Percentiles rank a stretch among this genome's conserved stretches.
Evolutionary conservation across 2,113 vertebrate genomes (phyloP).

Genomic region (Natator depressus): DNA sequence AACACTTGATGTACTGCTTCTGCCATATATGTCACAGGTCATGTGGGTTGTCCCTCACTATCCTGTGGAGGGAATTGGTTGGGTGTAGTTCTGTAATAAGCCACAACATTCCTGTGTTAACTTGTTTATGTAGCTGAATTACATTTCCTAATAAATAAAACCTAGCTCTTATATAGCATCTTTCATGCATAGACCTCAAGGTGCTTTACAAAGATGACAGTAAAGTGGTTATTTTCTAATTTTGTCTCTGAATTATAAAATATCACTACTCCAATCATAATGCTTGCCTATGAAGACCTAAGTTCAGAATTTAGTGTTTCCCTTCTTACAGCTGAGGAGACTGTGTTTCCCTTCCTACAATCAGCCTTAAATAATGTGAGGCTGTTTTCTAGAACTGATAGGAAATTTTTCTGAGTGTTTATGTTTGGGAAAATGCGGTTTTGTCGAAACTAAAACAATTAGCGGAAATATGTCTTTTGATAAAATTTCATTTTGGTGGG

Average conservation of each 20-base stretch:
- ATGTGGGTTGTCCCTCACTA: not conserved
- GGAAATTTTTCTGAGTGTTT: not conserved
- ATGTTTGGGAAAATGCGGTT: not conserved
- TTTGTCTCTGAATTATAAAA: conserved; percentile 1
- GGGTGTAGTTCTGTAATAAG: too few species aligned
- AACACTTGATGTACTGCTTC: too few species aligned
- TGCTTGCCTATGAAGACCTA: not conserved
- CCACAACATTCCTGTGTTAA: too few species aligned
- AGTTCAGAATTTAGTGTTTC: not conserved
- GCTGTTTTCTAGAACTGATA: not conserved
- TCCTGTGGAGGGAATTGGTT: not conserved
- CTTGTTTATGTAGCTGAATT: too few species aligned
- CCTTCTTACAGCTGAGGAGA: rapidly evolving
- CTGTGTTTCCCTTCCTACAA: not conserved
- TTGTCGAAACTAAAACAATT: not conserved
- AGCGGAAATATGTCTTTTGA: not conserved
- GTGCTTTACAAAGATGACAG: not conserved
- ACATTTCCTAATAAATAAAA: too few species aligned
- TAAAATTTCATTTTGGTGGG: not conserved
- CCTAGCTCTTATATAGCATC: too few species aligned
- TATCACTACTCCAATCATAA: not conserved
- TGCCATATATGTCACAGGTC: not conserved
- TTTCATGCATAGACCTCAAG: too few species aligned
- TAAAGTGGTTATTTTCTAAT: not conserved
- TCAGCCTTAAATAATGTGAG: not conserved